Conservation (phyloP, 2,888 invertebrate genomes). For the Thysanoteuthis rhombus region DNA sequence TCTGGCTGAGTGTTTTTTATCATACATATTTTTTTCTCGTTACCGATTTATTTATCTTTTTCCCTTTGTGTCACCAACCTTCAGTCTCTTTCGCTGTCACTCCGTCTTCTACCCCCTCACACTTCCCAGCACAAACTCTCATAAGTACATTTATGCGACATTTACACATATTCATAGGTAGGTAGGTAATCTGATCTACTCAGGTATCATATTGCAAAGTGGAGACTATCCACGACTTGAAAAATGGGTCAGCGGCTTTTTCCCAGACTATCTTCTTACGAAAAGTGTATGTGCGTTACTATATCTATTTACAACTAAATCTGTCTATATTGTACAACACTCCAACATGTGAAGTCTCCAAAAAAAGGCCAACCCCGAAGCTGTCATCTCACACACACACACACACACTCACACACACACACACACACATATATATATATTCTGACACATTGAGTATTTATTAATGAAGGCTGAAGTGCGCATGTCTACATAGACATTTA, state of each 20-base stretch:
- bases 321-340: neutral
- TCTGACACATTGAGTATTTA: too few relatives aligned
- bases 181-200: neutral
- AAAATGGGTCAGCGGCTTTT: neutral
- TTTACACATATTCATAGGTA: neutral
- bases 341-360: neutral
- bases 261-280: neutral
- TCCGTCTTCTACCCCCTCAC: neutral
- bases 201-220: neutral
- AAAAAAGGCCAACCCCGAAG: neutral
- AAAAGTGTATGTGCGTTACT: neutral
- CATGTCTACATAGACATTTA: too few relatives aligned
- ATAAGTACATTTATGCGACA: neutral
- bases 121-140: neutral
- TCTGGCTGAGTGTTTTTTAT: too few relatives aligned
- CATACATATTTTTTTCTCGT: too few relatives aligned
- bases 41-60: neutral
- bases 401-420: too few relatives aligned
- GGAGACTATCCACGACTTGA: neutral
- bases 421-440: too few relatives aligned
- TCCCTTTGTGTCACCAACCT: neutral
- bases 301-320: neutral
- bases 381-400: neutral
- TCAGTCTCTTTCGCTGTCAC: neutral
- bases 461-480: too few relatives aligned